Evolutionary conservation across 2,797 vertebrate species (phyloP).

Genomic region (Enoplosus armatus): DNA sequence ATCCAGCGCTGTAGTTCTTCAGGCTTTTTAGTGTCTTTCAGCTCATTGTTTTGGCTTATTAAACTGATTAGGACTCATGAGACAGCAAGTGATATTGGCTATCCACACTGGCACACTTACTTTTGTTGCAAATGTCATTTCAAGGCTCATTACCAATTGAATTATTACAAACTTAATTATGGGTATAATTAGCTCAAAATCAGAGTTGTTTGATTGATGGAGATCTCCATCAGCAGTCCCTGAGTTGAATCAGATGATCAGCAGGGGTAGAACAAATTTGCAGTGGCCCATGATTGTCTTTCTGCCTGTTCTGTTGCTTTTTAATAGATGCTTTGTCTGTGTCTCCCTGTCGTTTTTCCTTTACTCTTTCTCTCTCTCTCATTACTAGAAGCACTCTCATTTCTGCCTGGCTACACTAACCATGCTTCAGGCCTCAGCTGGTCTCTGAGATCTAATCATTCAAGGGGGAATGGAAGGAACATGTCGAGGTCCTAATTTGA

Average conservation of each 20-base stretch:
- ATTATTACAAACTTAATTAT: background rate
- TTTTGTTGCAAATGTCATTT: background rate
- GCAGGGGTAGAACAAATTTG: background rate
- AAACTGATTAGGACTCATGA: background rate
- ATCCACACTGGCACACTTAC: background rate
- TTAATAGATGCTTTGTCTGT: background rate
- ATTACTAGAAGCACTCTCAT: constrained; percentile 6
- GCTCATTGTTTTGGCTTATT: background rate
- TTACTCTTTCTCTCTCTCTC: background rate
- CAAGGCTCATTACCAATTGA: background rate
- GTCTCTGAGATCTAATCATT: constrained; percentile 47
- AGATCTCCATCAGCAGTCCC: background rate
- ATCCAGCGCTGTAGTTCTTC: no score
- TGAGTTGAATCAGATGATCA: background rate
- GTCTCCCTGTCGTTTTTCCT: background rate
- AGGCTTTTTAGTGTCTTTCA: background rate
- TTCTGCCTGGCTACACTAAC: background rate
- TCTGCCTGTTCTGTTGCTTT: constrained; percentile 18
- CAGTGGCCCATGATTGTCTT: background rate
- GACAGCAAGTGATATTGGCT: background rate
- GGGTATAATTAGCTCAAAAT: background rate
- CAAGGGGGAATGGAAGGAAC: constrained; percentile 4
- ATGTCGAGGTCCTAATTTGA: constrained; percentile 36
- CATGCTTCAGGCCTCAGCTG: constrained; percentile 45
- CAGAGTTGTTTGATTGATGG: background rate